phyloP scores from a whole-genome alignment of 2,888 invertebrate species.

The Coleophora flavipennella region DNA sequence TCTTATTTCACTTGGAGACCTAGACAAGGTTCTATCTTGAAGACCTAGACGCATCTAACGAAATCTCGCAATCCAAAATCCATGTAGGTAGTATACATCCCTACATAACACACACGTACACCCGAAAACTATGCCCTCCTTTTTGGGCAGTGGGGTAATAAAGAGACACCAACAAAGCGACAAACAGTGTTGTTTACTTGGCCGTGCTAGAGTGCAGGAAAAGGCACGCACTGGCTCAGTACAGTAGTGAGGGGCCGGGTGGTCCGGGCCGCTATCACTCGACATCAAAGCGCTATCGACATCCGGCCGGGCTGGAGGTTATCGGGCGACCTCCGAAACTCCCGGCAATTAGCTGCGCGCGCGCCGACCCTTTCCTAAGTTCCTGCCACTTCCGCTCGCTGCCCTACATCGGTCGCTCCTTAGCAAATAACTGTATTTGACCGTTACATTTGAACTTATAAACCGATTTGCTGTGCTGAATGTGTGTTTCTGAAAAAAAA shows the following conservation, averaged over 20 bases:
- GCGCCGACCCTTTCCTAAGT: constrained; percentile 41
- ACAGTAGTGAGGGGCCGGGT: constrained; percentile 16
- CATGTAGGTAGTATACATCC: no score
- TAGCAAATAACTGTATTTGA: constrained; percentile 18
- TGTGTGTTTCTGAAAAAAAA: no score
- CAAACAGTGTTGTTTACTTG: no score
- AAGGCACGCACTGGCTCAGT: constrained; percentile 21
- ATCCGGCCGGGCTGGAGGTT: constrained; percentile 63
- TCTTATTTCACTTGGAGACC: no score
- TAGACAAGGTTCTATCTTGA: no score
- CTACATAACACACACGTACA: no score
- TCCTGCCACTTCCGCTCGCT: constrained; percentile 35
- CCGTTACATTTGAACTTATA: constrained; percentile 15
- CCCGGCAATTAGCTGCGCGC: constrained; percentile 55
- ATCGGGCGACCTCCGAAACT: constrained; percentile 67
- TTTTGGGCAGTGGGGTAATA: no score
- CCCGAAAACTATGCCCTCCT: no score
- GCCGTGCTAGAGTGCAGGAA: constrained; percentile 1
- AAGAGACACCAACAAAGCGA: no score
- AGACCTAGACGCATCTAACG: no score
- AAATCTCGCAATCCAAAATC: no score
- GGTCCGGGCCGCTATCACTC: constrained; percentile 45
- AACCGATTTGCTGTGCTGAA: no score
- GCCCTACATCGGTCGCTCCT: constrained; percentile 26
- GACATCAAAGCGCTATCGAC: constrained; percentile 65